Percentiles rank a stretch among this genome's conserved stretches.
Conservation (phyloP, 1,140 invertebrate genomes). For the Drosophila navojoa region DNA sequence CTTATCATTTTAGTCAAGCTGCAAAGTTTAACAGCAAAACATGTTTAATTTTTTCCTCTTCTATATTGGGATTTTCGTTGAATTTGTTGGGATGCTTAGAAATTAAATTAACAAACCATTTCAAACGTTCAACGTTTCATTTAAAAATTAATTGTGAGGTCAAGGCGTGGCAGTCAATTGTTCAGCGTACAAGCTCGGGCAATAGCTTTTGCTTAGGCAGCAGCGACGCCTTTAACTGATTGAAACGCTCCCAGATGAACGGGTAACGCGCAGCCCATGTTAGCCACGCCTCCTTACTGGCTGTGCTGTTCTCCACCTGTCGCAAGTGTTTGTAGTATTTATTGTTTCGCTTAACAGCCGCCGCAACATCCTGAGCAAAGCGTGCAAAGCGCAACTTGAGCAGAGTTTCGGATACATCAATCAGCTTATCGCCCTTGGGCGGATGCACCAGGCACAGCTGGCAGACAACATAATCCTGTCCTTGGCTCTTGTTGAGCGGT, state of each 20-base stretch:
- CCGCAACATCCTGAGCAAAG: conserved; percentile 63
- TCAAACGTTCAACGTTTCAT: conserved; percentile 32
- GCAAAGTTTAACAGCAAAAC: conserved; percentile 50
- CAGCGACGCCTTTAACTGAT: conserved; percentile 62
- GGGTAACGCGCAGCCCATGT: conserved; percentile 67
- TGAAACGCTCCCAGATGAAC: conserved; percentile 67
- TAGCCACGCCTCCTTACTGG: conserved; percentile 66
- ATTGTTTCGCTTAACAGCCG: conserved; percentile 58
- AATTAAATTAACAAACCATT: conserved; percentile 47
- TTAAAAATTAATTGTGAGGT: conserved; percentile 14
- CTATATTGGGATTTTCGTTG: conserved; percentile 42
- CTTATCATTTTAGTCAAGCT: conserved; percentile 24
- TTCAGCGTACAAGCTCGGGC: conserved; percentile 74
- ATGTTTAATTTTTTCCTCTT: conserved; percentile 39
- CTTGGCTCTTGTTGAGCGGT: conserved; percentile 65
- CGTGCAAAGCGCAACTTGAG: conserved; percentile 72
- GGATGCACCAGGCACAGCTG: conserved; percentile 78
- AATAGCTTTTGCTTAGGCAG: conserved; percentile 72
- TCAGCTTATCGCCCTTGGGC: conserved; percentile 65
- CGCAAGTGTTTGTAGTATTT: conserved; percentile 77
- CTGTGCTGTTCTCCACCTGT: conserved; percentile 63
- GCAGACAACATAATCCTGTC: conserved; percentile 70
- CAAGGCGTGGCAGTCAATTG: background rate
- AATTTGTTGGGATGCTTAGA: conserved; percentile 32
- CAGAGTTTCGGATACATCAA: conserved; percentile 75